Conservation (phyloP, 2,797 vertebrate genomes). For the Cichlasoma orientale region DNA sequence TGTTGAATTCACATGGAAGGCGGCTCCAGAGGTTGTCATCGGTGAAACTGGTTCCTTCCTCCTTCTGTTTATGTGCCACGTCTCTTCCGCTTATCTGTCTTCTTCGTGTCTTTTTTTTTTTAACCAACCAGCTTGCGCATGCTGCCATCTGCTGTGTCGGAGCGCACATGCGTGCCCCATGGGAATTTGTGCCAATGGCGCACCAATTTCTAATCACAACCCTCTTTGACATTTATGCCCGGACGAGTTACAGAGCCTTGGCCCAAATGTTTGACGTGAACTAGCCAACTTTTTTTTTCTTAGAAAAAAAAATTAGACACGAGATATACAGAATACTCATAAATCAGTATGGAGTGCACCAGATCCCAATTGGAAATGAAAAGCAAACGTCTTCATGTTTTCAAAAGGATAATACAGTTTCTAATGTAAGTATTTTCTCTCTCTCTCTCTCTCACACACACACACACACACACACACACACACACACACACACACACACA, state of each 20-base stretch:
- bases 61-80: slow-evolving; percentile 76
- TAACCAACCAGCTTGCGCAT: rapidly evolving
- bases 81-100: slow-evolving; percentile 70
- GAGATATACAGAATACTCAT: neutral
- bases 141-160: slow-evolving; percentile 47
- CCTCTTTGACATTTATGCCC: neutral
- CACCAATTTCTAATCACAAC: neutral
- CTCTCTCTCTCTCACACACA: no score
- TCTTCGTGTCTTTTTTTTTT: slow-evolving; percentile 18
- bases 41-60: slow-evolving; percentile 45
- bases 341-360: neutral
- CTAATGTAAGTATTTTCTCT: no score
- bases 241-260: neutral
- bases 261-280: neutral
- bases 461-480: no score
- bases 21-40: slow-evolving; percentile 36
- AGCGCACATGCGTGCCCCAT: neutral
- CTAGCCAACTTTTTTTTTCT: neutral
- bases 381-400: neutral
- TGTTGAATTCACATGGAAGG: neutral
- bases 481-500: no score
- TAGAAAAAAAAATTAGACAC: neutral
- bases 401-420: neutral
- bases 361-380: neutral
- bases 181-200: neutral